Conservation (phyloP, 2,888 invertebrate genomes). For the Cynaeus angustus region DNA sequence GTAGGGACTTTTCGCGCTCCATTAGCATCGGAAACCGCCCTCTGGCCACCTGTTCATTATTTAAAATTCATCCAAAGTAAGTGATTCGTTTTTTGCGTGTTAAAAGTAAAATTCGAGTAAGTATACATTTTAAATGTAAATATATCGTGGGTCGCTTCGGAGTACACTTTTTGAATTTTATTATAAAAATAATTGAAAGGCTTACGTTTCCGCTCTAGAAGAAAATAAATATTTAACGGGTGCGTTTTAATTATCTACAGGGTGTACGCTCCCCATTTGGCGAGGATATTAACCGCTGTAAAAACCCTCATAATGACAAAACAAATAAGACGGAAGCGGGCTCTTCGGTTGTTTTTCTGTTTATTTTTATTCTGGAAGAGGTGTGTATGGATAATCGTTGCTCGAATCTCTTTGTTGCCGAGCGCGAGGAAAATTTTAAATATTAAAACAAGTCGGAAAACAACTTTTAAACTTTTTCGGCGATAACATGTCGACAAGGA, state of each 20-base stretch:
- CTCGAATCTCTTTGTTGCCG: neutral
- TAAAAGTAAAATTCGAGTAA: conserved; percentile 46
- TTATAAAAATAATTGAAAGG: conserved; percentile 12
- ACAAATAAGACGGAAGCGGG: conserved; percentile 21
- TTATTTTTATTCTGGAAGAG: conserved; percentile 8
- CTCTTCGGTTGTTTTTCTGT: conserved; percentile 13
- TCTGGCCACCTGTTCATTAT: conserved; percentile 48
- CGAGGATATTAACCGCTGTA: conserved; percentile 27
- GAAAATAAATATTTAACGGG: conserved; percentile 33
- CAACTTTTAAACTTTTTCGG: no score
- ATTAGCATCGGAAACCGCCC: conserved; percentile 9
- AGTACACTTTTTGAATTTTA: conserved; percentile 35
- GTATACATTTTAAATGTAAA: conserved; percentile 48
- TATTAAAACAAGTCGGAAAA: neutral
- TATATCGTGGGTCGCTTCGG: conserved; percentile 36
- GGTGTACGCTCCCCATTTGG: conserved; percentile 14
- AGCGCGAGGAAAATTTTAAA: no score
- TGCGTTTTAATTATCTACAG: conserved; percentile 36
- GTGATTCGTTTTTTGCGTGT: conserved; percentile 52
- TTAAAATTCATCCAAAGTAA: conserved; percentile 46
- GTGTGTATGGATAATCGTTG: conserved; percentile 8
- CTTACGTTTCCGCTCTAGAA: conserved; percentile 27
- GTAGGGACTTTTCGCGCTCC: conserved; percentile 14
- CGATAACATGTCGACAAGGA: no score
- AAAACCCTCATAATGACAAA: conserved; percentile 28